A percentile compares a stretch with the other conserved stretches of the same genome.
Evolutionary conservation across 1,140 invertebrate species (phyloP).

Genomic region (Nasonia giraulti): DNA sequence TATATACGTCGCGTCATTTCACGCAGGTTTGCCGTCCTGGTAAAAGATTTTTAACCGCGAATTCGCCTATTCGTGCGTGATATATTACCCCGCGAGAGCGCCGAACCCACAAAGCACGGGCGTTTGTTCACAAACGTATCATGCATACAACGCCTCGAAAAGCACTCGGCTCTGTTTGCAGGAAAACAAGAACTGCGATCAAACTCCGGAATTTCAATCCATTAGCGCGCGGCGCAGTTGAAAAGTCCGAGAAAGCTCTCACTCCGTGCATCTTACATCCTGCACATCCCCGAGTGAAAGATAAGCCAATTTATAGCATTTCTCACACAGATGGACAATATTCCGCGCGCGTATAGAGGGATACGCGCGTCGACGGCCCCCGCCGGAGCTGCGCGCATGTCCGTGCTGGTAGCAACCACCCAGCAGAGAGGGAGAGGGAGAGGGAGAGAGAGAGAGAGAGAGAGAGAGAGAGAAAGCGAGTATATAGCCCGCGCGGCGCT

Average conservation of each 20-base stretch:
- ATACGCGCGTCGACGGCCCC: background rate
- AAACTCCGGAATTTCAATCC: background rate
- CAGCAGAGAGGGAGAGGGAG: background rate
- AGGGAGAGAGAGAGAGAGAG: too few relatives aligned
- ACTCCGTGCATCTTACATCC: background rate
- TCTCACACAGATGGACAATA: background rate
- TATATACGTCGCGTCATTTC: background rate
- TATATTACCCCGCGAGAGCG: too few relatives aligned
- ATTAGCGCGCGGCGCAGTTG: background rate
- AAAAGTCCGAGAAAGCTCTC: too few relatives aligned
- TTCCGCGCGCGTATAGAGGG: background rate
- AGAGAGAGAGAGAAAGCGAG: background rate
- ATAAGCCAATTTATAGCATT: conserved; percentile 32
- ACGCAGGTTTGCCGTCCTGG: background rate
- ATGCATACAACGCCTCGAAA: too few relatives aligned
- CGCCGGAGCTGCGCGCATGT: conserved; percentile 43
- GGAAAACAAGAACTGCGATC: background rate
- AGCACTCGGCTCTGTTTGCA: too few relatives aligned
- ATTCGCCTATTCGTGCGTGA: background rate
- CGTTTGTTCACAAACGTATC: too few relatives aligned
- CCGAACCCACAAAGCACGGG: too few relatives aligned
- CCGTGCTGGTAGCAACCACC: conserved; percentile 43
- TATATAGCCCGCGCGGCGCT: background rate
- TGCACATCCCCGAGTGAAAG: background rate
- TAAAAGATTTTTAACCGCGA: background rate